phyloP scores from a whole-genome alignment of 2,888 invertebrate genomes.

The Pandemis cinnamomeana region DNA sequence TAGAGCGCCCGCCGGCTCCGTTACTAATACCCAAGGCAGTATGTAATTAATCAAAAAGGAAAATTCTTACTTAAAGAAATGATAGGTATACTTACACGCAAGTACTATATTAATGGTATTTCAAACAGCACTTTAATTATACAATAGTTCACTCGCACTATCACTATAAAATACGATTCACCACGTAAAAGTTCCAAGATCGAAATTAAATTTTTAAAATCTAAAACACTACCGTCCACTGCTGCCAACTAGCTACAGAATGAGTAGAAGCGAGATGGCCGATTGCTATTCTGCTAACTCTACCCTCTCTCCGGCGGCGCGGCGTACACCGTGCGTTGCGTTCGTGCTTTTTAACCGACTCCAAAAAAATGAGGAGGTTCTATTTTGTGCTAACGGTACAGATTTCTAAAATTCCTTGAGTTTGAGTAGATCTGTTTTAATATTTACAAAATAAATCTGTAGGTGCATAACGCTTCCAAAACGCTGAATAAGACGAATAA shows the following conservation, averaged over 20 bases:
- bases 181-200: conserved; percentile 24
- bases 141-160: conserved; percentile 28
- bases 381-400: conserved; percentile 30
- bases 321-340: conserved; percentile 22
- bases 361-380: too few species aligned
- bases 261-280: conserved; percentile 33
- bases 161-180: conserved; percentile 15
- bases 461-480: not conserved
- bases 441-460: not conserved
- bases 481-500: not conserved
- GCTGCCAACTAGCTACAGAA: conserved; percentile 31
- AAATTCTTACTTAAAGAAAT: conserved; percentile 20
- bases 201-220: conserved; percentile 27
- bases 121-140: conserved; percentile 3
- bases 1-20: conserved; percentile 32
- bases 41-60: conserved; percentile 37
- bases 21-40: conserved; percentile 30
- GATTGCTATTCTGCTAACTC: conserved; percentile 8
- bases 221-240: conserved; percentile 30
- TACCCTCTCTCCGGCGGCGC: conserved; percentile 13
- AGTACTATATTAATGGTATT: not conserved
- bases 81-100: conserved; percentile 32
- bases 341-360: conserved; percentile 8
- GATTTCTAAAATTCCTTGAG: conserved; percentile 17
- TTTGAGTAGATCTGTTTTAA: conserved; percentile 11